A percentile compares a stretch with the other conserved stretches of the same genome.
Conservation (phyloP, 2,888 invertebrate species). For the Aleiodes testaceus region DNA sequence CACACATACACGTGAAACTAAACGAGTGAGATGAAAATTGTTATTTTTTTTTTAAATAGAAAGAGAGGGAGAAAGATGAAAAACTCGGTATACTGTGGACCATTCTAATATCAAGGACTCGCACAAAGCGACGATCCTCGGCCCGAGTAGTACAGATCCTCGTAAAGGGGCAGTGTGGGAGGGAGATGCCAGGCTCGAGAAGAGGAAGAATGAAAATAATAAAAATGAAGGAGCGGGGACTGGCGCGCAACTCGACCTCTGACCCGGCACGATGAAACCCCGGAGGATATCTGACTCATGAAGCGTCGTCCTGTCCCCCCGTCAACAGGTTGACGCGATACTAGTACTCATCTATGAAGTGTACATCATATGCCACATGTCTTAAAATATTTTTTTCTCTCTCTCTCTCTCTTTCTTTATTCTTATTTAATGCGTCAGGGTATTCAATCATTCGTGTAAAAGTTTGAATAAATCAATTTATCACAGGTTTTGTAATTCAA, state of each 20-base stretch:
- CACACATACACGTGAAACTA: background rate
- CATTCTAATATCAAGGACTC: conserved; percentile 72
- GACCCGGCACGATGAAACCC: conserved; percentile 70
- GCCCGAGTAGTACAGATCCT: conserved; percentile 51
- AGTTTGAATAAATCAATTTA: conserved; percentile 11
- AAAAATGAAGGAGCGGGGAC: conserved; percentile 11
- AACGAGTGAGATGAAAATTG: background rate
- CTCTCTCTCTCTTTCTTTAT: background rate
- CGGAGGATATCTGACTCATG: conserved; percentile 70
- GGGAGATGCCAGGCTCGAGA: conserved; percentile 8
- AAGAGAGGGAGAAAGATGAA: background rate
- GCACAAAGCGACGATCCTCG: conserved; percentile 46
- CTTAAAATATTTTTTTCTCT: background rate
- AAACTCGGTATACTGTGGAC: conserved; percentile 57
- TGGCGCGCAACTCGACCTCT: conserved; percentile 64
- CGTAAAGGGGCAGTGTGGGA: conserved; percentile 48
- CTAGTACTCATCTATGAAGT: conserved; percentile 29
- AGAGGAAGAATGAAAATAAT: background rate
- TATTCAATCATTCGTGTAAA: conserved; percentile 24
- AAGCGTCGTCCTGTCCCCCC: conserved; percentile 61
- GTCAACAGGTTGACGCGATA: conserved; percentile 50
- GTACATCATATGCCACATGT: conserved; percentile 20
- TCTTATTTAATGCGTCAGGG: background rate
- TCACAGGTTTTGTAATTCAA: conserved; percentile 18
- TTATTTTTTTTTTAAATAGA: background rate